A percentile compares a stretch with the other conserved stretches of the same genome.
phyloP scores from a whole-genome alignment of 2,113 vertebrate species.

The Poecilia latipinna region DNA sequence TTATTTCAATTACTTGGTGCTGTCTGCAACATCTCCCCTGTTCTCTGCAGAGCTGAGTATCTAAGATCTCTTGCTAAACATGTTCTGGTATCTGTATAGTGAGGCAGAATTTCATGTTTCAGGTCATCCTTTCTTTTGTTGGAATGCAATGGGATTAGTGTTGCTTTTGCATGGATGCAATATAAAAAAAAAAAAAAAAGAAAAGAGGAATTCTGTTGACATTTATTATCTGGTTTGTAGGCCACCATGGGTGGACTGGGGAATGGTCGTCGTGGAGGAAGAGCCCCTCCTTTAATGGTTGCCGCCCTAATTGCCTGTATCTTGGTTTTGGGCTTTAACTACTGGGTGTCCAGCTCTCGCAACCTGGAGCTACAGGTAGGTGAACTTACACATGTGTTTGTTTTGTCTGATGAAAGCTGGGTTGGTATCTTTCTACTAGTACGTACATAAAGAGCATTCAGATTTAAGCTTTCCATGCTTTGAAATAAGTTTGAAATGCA shows the following conservation, averaged over 20 bases:
- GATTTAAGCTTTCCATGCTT: not conserved
- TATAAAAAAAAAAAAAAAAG: not conserved
- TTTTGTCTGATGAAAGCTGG: not conserved
- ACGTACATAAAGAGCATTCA: not conserved
- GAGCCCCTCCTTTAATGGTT: constrained; percentile 88
- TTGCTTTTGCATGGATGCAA: not conserved
- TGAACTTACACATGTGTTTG: not conserved
- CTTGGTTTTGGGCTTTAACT: constrained; percentile 92
- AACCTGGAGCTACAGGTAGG: constrained; percentile 89
- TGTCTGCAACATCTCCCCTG: not conserved
- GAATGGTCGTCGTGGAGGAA: constrained; percentile 88
- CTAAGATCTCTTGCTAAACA: not conserved
- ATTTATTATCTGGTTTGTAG: constrained; percentile 21
- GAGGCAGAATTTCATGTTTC: not conserved
- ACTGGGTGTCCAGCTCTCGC: constrained; percentile 93
- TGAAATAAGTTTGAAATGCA: not conserved
- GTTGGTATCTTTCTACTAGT: not conserved
- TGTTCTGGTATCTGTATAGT: not conserved
- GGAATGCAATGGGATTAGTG: not conserved
- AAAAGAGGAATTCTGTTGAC: not conserved
- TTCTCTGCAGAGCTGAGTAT: not conserved
- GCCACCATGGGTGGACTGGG: constrained; percentile 86
- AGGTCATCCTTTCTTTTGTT: constrained; percentile 2
- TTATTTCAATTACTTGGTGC: too few species aligned
- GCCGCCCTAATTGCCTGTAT: constrained; percentile 87